These are phyloP conservation scores for Epinotia demarniana DNA, from an alignment of 2,888 invertebrate genomes.

Conservation along the genomic window DNA sequence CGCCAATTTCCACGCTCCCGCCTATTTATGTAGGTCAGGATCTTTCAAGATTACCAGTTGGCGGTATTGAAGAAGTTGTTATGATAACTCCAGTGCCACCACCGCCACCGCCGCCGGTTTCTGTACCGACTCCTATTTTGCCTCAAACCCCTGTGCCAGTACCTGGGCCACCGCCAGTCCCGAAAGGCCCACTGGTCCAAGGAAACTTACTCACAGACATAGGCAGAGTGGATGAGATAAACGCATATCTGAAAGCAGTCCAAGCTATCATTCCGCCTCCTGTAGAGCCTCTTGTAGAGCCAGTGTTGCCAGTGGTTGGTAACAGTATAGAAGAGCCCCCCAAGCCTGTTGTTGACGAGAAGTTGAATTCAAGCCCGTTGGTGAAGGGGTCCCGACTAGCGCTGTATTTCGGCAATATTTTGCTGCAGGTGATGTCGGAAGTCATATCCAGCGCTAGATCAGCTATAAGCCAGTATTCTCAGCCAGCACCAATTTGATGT, in stretches of 20 bases:
- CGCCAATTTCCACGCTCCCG: not conserved
- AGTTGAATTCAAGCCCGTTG: conserved; percentile 50
- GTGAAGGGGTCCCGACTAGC: conserved; percentile 62
- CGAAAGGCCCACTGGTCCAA: conserved; percentile 9
- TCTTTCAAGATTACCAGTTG: conserved; percentile 21
- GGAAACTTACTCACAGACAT: conserved; percentile 53
- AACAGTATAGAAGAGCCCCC: conserved; percentile 43
- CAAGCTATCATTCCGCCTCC: conserved; percentile 32
- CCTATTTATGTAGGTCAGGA: not conserved
- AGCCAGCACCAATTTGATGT: conserved; percentile 51
- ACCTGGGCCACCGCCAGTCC: conserved; percentile 31
- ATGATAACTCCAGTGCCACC: conserved; percentile 21
- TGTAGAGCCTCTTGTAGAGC: conserved; percentile 29
- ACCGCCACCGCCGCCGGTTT: not conserved
- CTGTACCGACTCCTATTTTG: conserved; percentile 10
- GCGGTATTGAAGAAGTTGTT: not conserved
- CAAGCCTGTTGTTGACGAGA: not conserved
- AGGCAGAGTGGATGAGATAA: conserved; percentile 49
- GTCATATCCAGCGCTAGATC: conserved; percentile 62
- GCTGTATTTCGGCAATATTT: conserved; percentile 67
- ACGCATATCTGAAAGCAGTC: conserved; percentile 49
- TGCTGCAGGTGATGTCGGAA: conserved; percentile 67
- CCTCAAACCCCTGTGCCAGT: not conserved
- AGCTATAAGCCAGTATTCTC: conserved; percentile 59
- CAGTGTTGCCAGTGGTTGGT: conserved; percentile 29